Base-by-base conservation (phyloP, 1,140 invertebrate genomes). In the Medauroidea extradentata region DNA sequence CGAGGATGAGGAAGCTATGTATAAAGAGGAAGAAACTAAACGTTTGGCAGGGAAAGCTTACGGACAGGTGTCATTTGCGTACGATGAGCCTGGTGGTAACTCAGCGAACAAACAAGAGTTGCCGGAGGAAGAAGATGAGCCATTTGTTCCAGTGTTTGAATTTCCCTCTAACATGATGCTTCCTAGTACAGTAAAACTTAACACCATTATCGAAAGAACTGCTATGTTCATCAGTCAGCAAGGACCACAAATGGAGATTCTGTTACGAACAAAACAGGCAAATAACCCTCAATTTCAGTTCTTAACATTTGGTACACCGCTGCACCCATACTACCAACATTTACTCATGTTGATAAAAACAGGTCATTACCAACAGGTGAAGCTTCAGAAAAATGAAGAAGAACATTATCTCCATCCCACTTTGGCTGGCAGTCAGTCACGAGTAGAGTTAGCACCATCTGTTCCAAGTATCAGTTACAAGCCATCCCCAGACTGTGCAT, bases 211-310 rank as follows among this genome's bases (percentile, higher is more conserved):
- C 69, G 93, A 96, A 71, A 98, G 96, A 77, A 99, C 97, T 0
- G 95, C 96, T 0, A 78, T 86, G 50, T 99, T 99, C 78, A 93
- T 99, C 62, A 88, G 90, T 59, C 80, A 84, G 43, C 95, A 99
- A 73, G 96, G 96, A 0, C 81, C 86, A 27, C 97, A 99, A 78
- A 98, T 99, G 95, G 96, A 99, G 78, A 97, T 99, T 53, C 81
- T 99, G 0, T 87, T 99, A 55, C 98, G 98, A 78, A 91, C 94
- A 8, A 99, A 98, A 75, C 97, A 99, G 74, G 82, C 90, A 0
- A 86, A 89, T 64, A 99, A 99, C 79, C 80, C 86, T 2, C 92
- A 96, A 75, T 99, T 99, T 78, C 80, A 88, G 50, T 99, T 99
- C 76, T 79, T 99, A 18, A 89, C 90, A 41, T 92, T 92, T 72